Evolutionary conservation across 2,113 vertebrate genomes (phyloP).

Genomic region (Fulmarus glacialis): DNA sequence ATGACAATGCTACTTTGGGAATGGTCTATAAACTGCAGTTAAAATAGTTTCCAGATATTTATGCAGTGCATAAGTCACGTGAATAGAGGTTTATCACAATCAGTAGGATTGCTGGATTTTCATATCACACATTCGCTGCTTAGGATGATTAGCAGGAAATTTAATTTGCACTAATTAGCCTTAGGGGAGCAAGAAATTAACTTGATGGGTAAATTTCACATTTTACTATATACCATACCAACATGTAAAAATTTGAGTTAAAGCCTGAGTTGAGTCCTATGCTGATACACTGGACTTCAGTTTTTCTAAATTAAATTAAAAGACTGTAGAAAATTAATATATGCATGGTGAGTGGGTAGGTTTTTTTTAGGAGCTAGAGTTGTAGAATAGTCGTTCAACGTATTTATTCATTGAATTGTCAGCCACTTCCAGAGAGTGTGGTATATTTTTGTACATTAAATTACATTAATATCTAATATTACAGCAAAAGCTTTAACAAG

Average conservation of each 20-base stretch:
- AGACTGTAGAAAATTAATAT: neutral
- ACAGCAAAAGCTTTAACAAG: neutral
- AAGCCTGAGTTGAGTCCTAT: neutral
- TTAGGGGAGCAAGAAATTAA: conserved; percentile 68
- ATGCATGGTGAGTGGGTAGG: neutral
- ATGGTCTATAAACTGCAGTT: neutral
- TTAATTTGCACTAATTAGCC: conserved; percentile 72
- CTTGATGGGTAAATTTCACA: conserved; percentile 56
- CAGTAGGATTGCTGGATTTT: conserved; percentile 59
- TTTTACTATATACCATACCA: conserved; percentile 26
- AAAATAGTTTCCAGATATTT: conserved; percentile 43
- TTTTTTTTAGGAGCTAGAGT: neutral
- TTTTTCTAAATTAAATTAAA: conserved; percentile 52
- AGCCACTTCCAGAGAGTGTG: neutral
- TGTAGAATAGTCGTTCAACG: neutral
- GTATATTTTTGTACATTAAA: neutral
- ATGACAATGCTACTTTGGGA: neutral
- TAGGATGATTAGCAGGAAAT: conserved; percentile 70
- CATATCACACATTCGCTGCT: conserved; percentile 53
- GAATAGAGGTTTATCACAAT: conserved; percentile 62
- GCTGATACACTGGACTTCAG: neutral
- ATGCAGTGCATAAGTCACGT: conserved; percentile 11
- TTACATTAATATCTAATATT: neutral
- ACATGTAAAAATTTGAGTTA: conserved; percentile 30
- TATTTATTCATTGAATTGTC: conserved; percentile 30